Evolutionary conservation across 1,140 invertebrate species (phyloP).

Genomic region (Mesaphorura yosii): DNA sequence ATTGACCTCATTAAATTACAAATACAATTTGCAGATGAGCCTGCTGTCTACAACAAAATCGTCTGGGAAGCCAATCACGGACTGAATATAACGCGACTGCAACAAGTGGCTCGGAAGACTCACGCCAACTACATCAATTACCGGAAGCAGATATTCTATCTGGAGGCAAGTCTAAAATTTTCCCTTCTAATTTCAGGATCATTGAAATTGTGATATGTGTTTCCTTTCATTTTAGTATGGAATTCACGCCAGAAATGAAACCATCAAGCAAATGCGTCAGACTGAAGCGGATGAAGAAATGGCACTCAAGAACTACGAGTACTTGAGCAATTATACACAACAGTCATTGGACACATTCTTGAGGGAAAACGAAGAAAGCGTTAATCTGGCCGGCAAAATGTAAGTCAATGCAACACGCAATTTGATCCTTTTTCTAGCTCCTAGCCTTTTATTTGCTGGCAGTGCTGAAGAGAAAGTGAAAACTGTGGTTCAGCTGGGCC

Average conservation of each 20-base stretch:
- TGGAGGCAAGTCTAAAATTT: slow-evolving; percentile 10
- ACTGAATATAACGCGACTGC: slow-evolving; percentile 20
- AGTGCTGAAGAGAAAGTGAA: slow-evolving; percentile 15
- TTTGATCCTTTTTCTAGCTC: background rate
- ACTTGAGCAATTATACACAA: slow-evolving; percentile 17
- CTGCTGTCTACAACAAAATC: slow-evolving; percentile 16
- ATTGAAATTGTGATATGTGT: background rate
- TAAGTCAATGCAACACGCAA: background rate
- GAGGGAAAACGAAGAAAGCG: slow-evolving; percentile 25
- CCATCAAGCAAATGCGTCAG: slow-evolving; percentile 10
- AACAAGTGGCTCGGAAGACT: slow-evolving; percentile 24
- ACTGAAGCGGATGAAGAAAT: slow-evolving; percentile 15
- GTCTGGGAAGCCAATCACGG: slow-evolving; percentile 23
- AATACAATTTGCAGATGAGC: slow-evolving; percentile 1
- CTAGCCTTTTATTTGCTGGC: background rate
- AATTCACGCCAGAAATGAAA: slow-evolving; percentile 14
- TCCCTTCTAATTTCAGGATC: background rate
- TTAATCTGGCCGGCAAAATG: background rate
- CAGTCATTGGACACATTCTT: slow-evolving; percentile 24
- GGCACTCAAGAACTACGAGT: slow-evolving; percentile 25
- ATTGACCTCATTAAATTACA: background rate
- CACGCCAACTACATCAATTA: slow-evolving; percentile 22
- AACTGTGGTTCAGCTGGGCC: slow-evolving; percentile 15
- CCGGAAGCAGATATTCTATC: slow-evolving; percentile 21
- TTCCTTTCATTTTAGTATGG: slow-evolving; percentile 11